Conservation (phyloP, 2,888 invertebrate species). For the Nycteola revayana region DNA sequence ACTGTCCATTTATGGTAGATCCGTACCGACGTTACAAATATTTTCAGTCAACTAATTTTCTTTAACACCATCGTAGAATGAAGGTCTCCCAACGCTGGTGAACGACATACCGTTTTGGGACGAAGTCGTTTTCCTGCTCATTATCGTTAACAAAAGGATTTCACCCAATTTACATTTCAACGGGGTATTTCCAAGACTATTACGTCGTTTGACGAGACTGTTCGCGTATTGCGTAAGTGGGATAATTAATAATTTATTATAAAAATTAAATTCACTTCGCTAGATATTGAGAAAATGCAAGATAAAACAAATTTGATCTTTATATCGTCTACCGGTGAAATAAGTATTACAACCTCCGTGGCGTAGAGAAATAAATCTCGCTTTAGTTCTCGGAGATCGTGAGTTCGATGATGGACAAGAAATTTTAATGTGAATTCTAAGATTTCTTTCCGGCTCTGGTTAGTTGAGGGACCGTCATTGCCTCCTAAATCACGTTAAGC, state of each 20-base stretch:
- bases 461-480: no score
- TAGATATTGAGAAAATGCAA: no score
- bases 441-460: no score
- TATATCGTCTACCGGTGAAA: no score
- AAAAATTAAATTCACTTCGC: neutral
- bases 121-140: constrained; percentile 51
- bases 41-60: constrained; percentile 29
- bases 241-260: constrained; percentile 19
- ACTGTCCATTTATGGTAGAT: constrained; percentile 43
- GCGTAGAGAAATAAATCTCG: no score
- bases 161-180: constrained; percentile 60
- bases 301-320: no score
- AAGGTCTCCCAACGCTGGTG: constrained; percentile 29
- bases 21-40: constrained; percentile 34
- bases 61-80: constrained; percentile 17
- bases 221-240: constrained; percentile 8
- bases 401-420: no score
- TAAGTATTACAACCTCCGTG: no score
- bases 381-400: no score
- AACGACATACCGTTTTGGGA: constrained; percentile 45
- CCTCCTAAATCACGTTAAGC: no score
- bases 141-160: constrained; percentile 66
- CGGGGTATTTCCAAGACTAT: constrained; percentile 37
- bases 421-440: no score
- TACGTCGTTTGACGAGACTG: constrained; percentile 34